Evolutionary conservation across 2,888 invertebrate species (phyloP).

Genomic region (Campopleginae sp.): DNA sequence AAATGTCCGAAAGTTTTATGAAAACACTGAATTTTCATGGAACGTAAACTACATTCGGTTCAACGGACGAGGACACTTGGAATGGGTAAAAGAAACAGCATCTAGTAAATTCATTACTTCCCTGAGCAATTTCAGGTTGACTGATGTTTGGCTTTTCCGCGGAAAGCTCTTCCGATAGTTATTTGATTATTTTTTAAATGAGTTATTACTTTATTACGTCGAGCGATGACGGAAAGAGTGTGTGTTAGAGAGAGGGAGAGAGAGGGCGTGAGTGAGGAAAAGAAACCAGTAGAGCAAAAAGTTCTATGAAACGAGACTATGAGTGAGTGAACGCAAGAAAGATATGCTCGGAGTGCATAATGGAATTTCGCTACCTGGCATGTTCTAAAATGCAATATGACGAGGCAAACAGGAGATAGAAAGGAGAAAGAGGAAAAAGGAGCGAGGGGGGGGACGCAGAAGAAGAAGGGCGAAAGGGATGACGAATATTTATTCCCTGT

Average conservation of each 20-base stretch:
- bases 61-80: neutral
- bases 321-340: constrained; percentile 42
- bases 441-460: neutral
- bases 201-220: constrained; percentile 57
- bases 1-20: neutral
- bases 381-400: constrained; percentile 66
- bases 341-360: constrained; percentile 61
- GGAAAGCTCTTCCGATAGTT: constrained; percentile 42
- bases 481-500: constrained; percentile 68
- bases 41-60: neutral
- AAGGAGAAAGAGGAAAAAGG: neutral
- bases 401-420: constrained; percentile 38
- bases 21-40: neutral
- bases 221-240: neutral
- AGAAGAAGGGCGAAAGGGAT: constrained; percentile 38
- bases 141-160: constrained; percentile 14
- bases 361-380: constrained; percentile 66
- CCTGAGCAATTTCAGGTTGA: constrained; percentile 15
- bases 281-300: constrained; percentile 1
- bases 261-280: neutral
- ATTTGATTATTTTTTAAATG: constrained; percentile 58
- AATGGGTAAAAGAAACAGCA: neutral
- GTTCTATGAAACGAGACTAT: constrained; percentile 6
- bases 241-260: neutral
- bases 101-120: constrained; percentile 5